Evolutionary conservation across 2,888 invertebrate genomes (phyloP), one percentile per base, ranked within the genome.

Genomic region (Zaprionus obscuricornis): DNA sequence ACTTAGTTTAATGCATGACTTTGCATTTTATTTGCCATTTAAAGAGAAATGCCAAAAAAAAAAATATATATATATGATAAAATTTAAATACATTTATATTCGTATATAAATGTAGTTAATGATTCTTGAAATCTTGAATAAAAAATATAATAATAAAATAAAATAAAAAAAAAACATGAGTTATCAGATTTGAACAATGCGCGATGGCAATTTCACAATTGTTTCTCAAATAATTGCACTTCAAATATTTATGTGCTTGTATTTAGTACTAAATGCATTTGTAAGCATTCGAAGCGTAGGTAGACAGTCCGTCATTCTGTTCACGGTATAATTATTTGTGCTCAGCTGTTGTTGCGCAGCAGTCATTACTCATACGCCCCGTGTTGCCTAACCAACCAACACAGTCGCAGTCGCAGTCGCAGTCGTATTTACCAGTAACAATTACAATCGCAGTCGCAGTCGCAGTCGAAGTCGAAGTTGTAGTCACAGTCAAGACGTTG

Each of bases 291-390:
- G 33, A 7, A 10, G 71, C 33, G 74, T 74, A 64, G 70, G 77
- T 43, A 46, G 63, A 34, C 42, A 34, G 22, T 31, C 57, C 50
- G 52, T 49, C 49, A 22, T 40, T 46, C 55, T 37, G 45, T 50
- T 72, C 56, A 51, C 55, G 67, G 51, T 63, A 68, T 65, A 66
- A 70, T 74, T 74, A 67, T 49, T 70, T 71, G 55, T 55, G 39
- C 22, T 17, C 31, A 37, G n/a, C 34, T 14, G 34, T n/a, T 27
- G 50, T 36, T 6, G 76, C 56, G 65, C 71, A 74, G 77, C 77
- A 60, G 39, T 58, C 72, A 74, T 82, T 78, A 74, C 78, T 82
- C 82, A 78, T 78, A 75, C 78, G 78, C 66, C 78, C 66, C 69
- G 69, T 65, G 59, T 64, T 60, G 62, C 34, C 49, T 58, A 51